Evolutionary conservation across 2,797 vertebrate species (phyloP), one percentile per base, ranked within the genome.

Genomic region (Catamblyrhynchus diadema): DNA sequence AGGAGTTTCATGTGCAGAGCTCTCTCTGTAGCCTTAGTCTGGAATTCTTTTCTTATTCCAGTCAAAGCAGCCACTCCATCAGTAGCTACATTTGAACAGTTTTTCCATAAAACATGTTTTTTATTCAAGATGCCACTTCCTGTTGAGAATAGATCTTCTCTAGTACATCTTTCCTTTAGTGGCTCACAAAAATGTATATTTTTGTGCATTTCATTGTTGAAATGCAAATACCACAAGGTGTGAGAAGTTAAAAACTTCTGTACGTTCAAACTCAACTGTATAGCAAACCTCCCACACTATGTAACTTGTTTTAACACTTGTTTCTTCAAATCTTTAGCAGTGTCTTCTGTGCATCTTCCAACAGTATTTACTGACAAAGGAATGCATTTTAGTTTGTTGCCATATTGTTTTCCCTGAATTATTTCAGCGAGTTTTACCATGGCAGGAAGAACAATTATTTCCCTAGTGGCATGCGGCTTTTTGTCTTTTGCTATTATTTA

Each of bases 351-450:
- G 32, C 27, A n/a, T 47, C 42, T 80, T 83, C 30, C 37, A 75
- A 5, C 33, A 44, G 21, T n/a, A 39, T 64, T 80, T 57, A 9
- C 69, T 86, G 72, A 51, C 54, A 64, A 75, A 67, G 54, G 33
- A 44, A 8, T 64, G 47, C 13, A 4, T 70, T 88, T 73, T 33
- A 74, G 11, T 84, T 90, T 70, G 28, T 70, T 90, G 23, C 17
- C 18, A 3, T 90, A 28, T 44, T 82, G 7, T 48, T 85, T 69
- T 57, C 14, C 2, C 0, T 21, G 23, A 79, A 28, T 27, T 79
- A 21, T 85, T 74, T 82, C 57, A 67, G 22, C 0, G 0, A 7
- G 6, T 85, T 90, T 82, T 60, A 48, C 25, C 0, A 0, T 47
- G 39, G 11, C 33, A 66, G 25, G 8, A 88, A 60, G 24, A 72